Conservation (phyloP, 2,888 invertebrate genomes). For the Sinotaia quadrata region DNA sequence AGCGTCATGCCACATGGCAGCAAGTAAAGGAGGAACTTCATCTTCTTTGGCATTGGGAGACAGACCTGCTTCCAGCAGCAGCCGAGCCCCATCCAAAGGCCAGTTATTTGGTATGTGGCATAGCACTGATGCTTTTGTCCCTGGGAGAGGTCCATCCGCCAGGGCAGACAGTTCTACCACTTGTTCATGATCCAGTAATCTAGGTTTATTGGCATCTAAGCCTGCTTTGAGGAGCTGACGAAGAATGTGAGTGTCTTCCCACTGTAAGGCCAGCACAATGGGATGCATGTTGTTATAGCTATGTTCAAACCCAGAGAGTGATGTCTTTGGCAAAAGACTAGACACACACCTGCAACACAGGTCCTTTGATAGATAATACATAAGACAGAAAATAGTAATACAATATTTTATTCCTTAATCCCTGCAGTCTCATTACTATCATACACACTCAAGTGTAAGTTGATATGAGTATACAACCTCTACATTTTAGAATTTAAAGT, state of each 20-base stretch:
- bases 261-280: conserved; percentile 40
- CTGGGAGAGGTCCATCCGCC: conserved; percentile 30
- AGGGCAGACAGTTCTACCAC: conserved; percentile 32
- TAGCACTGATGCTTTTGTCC: conserved; percentile 38
- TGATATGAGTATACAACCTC: too few relatives aligned
- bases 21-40: conserved; percentile 57
- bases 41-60: conserved; percentile 40
- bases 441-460: not conserved
- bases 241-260: conserved; percentile 45
- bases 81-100: conserved; percentile 42
- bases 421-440: not conserved
- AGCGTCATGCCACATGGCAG: conserved; percentile 45
- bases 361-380: too few relatives aligned
- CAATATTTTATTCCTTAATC: not conserved
- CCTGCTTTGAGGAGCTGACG: conserved; percentile 41
- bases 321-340: conserved; percentile 52
- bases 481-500: too few relatives aligned
- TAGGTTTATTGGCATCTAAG: conserved; percentile 34
- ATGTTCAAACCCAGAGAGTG: conserved; percentile 34
- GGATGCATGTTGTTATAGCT: conserved; percentile 46
- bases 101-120: conserved; percentile 41
- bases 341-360: conserved; percentile 51
- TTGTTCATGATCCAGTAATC: conserved; percentile 37
- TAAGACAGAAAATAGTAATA: not conserved
- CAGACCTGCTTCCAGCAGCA: conserved; percentile 50